These are phyloP conservation scores for Riparia riparia DNA, from an alignment of 2,113 vertebrate species.

Conservation along the genomic window DNA sequence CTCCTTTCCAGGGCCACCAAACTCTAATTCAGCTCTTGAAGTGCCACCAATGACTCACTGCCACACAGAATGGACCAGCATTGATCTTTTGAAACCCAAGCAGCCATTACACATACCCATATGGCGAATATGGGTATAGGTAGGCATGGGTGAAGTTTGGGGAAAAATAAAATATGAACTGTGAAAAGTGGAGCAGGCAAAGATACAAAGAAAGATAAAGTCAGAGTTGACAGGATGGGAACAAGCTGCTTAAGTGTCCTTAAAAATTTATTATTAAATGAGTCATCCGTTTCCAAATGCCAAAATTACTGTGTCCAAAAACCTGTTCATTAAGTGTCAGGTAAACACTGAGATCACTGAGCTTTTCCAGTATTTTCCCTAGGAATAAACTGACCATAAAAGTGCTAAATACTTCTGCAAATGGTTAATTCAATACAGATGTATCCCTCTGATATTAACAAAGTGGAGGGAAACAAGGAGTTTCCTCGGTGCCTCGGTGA, in stretches of 20 bases:
- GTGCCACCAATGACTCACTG: neutral
- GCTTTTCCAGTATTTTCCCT: neutral
- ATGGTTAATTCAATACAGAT: neutral
- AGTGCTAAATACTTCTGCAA: neutral
- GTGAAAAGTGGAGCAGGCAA: neutral
- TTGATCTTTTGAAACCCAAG: neutral
- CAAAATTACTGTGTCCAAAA: neutral
- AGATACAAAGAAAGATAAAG: neutral
- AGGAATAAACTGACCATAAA: neutral
- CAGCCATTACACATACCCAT: neutral
- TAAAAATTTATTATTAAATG: neutral
- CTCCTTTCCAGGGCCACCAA: neutral
- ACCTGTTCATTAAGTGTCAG: neutral
- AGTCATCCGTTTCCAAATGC: slow-evolving; percentile 3
- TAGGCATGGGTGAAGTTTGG: neutral
- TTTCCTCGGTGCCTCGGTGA: neutral
- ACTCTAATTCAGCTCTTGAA: neutral
- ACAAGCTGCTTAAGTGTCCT: neutral
- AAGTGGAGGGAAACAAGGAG: neutral
- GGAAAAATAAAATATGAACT: neutral
- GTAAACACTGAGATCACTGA: neutral
- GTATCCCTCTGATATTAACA: neutral
- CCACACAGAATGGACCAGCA: neutral
- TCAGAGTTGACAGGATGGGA: neutral
- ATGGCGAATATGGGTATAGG: neutral